Base-by-base conservation (phyloP, 2,797 vertebrate genomes). In the Buceros bicornis region DNA sequence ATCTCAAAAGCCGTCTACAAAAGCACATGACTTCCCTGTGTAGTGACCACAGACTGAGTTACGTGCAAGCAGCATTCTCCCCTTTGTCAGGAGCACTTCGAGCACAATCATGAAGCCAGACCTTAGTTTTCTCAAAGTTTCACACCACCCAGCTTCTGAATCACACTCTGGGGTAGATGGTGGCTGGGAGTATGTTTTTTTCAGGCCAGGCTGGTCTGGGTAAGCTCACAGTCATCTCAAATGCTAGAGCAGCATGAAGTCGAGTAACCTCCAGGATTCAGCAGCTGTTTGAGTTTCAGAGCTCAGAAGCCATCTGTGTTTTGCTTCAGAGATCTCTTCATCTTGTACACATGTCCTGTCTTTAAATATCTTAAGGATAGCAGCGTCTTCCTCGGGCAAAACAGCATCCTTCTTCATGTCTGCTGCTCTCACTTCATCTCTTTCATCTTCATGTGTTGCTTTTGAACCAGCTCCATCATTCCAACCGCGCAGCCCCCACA, bases 221-320 rank as follows among this genome's bases (percentile, higher is more conserved):
- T 77, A 96, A 86, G 73, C 90, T 79, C 4, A 69, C 14, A 84
- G 51, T 31, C 72, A 65, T 87, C 81, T 82, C 77, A 62, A 93
- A 93, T 45, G 51, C 24, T 35, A 96, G 89, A 87, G 78, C 84
- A 33, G 64, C 24, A 26, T 13, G 35, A 93, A 95, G 93, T 84
- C 95, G 93, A 96, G 90, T 95, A 96, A 95, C 92, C 94, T 97
- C 93, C 93, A 92, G 81, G 43, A 97, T 87, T 82, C 93, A 87
- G 93, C 95, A 97, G 95, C 95, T 97, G 96, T 97, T 97, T 97
- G 93, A 83, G 57, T 94, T 97, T 93, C 35, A 17, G 90, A 94
- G 90, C 92, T 92, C 48, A 96, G 67, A 93, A 96, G 92, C 94
- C 95, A 97, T 96, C 95, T 97, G 96, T 97, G 90, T 97, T 97